Evolutionary conservation across 2,888 invertebrate genomes (phyloP).

Genomic region (Spicauda simplicius): DNA sequence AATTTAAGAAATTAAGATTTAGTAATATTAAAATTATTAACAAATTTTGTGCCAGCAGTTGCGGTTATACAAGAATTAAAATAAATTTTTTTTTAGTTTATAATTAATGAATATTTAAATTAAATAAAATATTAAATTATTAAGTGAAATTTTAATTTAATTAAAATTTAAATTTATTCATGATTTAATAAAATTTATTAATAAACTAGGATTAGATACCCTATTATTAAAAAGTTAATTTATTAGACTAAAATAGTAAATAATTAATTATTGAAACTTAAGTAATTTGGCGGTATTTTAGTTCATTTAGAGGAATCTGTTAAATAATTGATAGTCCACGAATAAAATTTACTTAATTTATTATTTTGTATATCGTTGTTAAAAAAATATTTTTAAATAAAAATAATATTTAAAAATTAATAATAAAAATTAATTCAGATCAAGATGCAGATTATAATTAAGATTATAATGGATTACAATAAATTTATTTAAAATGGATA

Average conservation of each 20-base stretch:
- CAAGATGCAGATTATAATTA: constrained; percentile 89
- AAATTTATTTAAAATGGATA: constrained; percentile 81
- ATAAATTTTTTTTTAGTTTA: constrained; percentile 73
- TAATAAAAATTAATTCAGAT: constrained; percentile 86
- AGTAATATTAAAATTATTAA: constrained; percentile 84
- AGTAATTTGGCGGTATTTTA: constrained; percentile 89
- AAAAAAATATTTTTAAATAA: constrained; percentile 75
- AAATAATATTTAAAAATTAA: constrained; percentile 71
- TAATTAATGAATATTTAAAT: constrained; percentile 40
- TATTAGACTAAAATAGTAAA: constrained; percentile 79
- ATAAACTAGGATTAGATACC: constrained; percentile 63
- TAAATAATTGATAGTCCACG: constrained; percentile 88
- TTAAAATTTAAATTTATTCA: constrained; percentile 62
- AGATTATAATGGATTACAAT: constrained; percentile 89
- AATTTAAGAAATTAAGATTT: constrained; percentile 86
- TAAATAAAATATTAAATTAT: constrained; percentile 58
- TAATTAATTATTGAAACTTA: constrained; percentile 86
- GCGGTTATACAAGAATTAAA: constrained; percentile 87
- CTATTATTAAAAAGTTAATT: not conserved
- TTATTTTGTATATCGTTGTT: constrained; percentile 77
- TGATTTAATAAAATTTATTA: constrained; percentile 71
- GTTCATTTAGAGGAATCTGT: constrained; percentile 89
- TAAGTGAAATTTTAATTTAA: constrained; percentile 86
- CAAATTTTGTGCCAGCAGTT: constrained; percentile 89
- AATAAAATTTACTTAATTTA: constrained; percentile 81